Percentiles rank a stretch among this genome's conserved stretches.
Evolutionary conservation across 2,113 vertebrate species (phyloP).

Genomic region (Myotis yumanensis): DNA sequence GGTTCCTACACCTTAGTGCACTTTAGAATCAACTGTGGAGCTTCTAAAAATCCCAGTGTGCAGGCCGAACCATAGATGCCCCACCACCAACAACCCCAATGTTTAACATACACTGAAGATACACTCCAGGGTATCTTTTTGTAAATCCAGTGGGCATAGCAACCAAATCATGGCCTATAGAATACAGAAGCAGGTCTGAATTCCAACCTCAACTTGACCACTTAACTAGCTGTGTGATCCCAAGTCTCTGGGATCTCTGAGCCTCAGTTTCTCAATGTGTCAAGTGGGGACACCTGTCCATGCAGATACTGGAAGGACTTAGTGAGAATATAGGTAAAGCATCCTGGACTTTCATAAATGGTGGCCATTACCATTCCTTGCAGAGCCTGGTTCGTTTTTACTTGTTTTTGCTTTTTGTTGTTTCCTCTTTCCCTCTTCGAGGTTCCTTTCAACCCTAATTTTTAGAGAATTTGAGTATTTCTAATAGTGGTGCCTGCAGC

Average conservation of each 20-base stretch:
- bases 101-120: neutral
- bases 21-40: neutral
- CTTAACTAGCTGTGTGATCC: neutral
- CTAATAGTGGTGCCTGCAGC: neutral
- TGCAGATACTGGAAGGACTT: neutral
- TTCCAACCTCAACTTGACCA: neutral
- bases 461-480: constrained; percentile 33
- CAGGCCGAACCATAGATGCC: neutral
- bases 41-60: neutral
- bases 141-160: neutral
- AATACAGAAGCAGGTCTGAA: neutral
- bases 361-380: neutral
- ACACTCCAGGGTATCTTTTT: neutral
- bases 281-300: neutral
- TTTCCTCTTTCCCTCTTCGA: neutral
- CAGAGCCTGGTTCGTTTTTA: neutral
- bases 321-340: neutral
- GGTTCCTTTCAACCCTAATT: neutral
- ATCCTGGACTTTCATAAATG: neutral
- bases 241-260: neutral
- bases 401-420: neutral
- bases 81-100: neutral
- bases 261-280: neutral
- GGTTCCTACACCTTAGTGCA: neutral
- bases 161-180: neutral